These are phyloP conservation scores for Rhagonycha fulva DNA, from an alignment of 2,888 invertebrate genomes.

Conservation along the genomic window DNA sequence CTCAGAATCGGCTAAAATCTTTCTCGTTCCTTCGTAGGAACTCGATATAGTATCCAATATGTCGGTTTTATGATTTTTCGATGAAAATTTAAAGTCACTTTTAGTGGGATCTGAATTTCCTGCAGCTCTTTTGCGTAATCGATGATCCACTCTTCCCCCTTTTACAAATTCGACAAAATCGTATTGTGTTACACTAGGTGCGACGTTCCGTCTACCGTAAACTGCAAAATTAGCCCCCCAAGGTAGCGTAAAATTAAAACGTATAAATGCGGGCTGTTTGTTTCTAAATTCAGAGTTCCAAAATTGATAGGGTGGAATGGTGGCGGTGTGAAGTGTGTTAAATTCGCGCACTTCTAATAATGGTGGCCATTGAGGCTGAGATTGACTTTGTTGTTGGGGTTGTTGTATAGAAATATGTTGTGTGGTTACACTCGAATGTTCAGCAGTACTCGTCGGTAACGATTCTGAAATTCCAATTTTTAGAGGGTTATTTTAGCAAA, in stretches of 20 bases:
- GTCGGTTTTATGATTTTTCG: conserved; percentile 48
- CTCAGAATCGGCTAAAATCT: conserved; percentile 56
- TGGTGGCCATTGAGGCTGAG: conserved; percentile 72
- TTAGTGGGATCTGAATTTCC: conserved; percentile 15
- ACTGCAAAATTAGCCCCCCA: conserved; percentile 95
- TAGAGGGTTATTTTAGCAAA: not conserved
- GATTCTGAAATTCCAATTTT: conserved; percentile 65
- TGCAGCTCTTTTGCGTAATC: conserved; percentile 62
- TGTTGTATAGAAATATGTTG: conserved; percentile 64
- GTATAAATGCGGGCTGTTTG: conserved; percentile 86
- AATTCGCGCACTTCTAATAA: conserved; percentile 79
- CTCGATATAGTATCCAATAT: conserved; percentile 55
- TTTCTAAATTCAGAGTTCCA: conserved; percentile 93
- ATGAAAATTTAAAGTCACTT: conserved; percentile 18
- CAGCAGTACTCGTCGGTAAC: conserved; percentile 70
- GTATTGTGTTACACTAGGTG: conserved; percentile 95
- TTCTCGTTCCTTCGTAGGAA: conserved; percentile 55
- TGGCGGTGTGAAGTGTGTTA: conserved; percentile 81
- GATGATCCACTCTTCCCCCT: conserved; percentile 80
- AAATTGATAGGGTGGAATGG: conserved; percentile 88
- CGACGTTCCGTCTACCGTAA: conserved; percentile 91
- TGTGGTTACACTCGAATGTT: conserved; percentile 65
- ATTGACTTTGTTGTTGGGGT: conserved; percentile 74
- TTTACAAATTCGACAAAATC: conserved; percentile 95
- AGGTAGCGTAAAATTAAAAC: conserved; percentile 87